Base-by-base conservation (phyloP, 2,888 invertebrate species). In the Thymelicus acteon region DNA sequence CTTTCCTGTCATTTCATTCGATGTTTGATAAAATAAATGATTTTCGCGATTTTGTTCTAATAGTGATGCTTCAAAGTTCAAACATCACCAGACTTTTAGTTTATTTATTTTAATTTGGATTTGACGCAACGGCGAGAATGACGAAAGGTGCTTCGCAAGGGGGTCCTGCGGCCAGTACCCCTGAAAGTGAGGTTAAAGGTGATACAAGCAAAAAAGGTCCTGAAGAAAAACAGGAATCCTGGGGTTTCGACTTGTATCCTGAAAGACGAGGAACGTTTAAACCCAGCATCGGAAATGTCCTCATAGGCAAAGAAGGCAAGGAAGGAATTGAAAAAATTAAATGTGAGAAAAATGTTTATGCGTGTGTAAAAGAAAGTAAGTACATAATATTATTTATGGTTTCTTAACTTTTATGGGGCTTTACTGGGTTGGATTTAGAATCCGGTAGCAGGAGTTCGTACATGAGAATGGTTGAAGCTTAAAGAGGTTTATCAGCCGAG, bases 171-270 rank as follows among this genome's bases (percentile, higher is more conserved):
- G 13, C 24, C 7, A 19, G 5, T 39, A 13, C 24, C 39, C 60
- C 49, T 7, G 48, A 58, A 52, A 62, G 37, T 62, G 52, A 54
- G 52, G 61, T 52, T 67, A 52, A 67, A 44, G 62, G 47, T 37
- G 54, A 52, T 54, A 19, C 39, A n/a, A 63, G 40, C 47, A 60
- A 37, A 13, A 71, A 65, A 15, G 62, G 49, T 62, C 54, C 49
- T 66, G 67, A 66, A 52, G 79, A 82, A 40, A 86, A 86, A 63
- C 79, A 86, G 44, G 89, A 91, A 73, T 80, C 93, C 7, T 97
- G 96, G 96, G 97, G 97, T 72, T 97, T 96, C 82, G 97, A 97
- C 90, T 92, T 98, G 73, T 98, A 97, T 84, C 98, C 98, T 0
- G 97, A 98, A 86, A 94, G 98, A 78, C 95, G 95, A 79, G 96